Percentiles rank a stretch among this genome's conserved stretches.
Conservation (phyloP, 2,797 vertebrate genomes). For the Cottoperca gobio region DNA sequence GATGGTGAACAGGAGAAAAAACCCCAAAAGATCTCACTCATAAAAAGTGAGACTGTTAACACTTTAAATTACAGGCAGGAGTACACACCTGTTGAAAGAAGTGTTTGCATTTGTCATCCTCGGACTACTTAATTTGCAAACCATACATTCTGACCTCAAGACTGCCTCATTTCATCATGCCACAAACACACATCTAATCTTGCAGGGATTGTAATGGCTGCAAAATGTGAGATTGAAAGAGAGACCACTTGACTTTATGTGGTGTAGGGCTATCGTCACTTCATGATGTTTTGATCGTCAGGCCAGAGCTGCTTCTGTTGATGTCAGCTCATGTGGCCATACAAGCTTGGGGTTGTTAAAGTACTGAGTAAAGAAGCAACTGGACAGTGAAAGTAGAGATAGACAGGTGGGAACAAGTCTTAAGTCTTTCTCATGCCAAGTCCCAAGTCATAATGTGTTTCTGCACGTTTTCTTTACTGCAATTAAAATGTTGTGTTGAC, state of each 20-base stretch:
- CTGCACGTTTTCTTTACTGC: too few relatives aligned
- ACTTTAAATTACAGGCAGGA: slow-evolving; percentile 62
- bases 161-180: slow-evolving; percentile 42
- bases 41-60: slow-evolving; percentile 33
- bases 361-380: not conserved
- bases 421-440: too few relatives aligned
- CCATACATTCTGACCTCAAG: slow-evolving; percentile 36
- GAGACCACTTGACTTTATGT: not conserved
- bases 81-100: slow-evolving; percentile 64
- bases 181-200: too few relatives aligned
- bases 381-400: not conserved
- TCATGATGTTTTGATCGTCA: not conserved
- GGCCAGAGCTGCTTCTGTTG: not conserved
- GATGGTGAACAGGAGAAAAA: slow-evolving; percentile 26
- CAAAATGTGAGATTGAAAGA: slow-evolving; percentile 12
- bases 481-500: too few relatives aligned
- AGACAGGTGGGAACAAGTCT: not conserved
- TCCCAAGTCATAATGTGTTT: too few relatives aligned
- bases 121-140: slow-evolving; percentile 36
- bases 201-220: slow-evolving; percentile 32
- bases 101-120: slow-evolving; percentile 55
- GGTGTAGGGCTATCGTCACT: slow-evolving; percentile 1
- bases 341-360: not conserved
- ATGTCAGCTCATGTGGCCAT: not conserved
- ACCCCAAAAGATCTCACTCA: slow-evolving; percentile 26